Evolutionary conservation across 2,113 vertebrate genomes (phyloP).

Genomic region (Stigmatopora argus): DNA sequence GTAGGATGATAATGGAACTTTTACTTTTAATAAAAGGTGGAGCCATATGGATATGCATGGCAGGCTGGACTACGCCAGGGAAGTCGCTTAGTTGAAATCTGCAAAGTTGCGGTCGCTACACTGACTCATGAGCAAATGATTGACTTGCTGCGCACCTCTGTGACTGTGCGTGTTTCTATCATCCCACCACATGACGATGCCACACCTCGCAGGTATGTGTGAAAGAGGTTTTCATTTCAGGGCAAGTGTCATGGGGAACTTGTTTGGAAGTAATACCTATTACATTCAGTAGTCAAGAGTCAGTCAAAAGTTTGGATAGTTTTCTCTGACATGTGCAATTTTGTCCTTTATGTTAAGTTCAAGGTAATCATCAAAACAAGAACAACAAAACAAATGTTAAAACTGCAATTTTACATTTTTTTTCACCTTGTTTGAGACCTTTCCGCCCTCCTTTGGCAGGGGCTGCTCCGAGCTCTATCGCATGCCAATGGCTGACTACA

Average conservation of each 20-base stretch:
- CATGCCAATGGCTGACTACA: constrained; percentile 90
- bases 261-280: not conserved
- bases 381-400: too few species aligned
- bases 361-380: too few species aligned
- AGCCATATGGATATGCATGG: constrained; percentile 96
- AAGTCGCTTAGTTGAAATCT: constrained; percentile 95
- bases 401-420: too few species aligned
- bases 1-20: not conserved
- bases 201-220: constrained; percentile 88
- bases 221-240: not conserved
- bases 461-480: constrained; percentile 93
- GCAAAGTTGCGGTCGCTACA: constrained; percentile 92
- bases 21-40: constrained; percentile 59
- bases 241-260: not conserved
- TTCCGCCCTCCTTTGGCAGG: constrained; percentile 55
- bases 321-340: too few species aligned
- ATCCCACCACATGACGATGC: constrained; percentile 94
- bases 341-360: too few species aligned
- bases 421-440: not conserved
- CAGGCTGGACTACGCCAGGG: constrained; percentile 94
- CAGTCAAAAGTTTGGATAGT: not conserved
- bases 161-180: constrained; percentile 91
- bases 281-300: too few species aligned
- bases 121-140: constrained; percentile 99
- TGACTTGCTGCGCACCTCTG: constrained; percentile 90